These are phyloP conservation scores for Caenorhabditis panamensis DNA, from an alignment of 2,888 invertebrate genomes.

Conservation along the genomic window DNA sequence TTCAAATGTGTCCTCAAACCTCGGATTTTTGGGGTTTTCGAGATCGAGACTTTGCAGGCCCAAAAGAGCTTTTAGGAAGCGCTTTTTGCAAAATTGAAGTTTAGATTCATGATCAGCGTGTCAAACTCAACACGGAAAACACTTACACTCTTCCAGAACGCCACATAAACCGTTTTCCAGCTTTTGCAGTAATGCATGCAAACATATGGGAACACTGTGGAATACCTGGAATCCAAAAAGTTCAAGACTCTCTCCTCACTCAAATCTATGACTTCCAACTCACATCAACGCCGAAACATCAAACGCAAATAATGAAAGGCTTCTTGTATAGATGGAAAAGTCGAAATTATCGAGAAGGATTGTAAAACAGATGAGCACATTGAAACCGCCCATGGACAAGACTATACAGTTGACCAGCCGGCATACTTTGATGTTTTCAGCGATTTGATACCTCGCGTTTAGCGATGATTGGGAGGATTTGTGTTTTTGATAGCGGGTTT, in stretches of 20 bases:
- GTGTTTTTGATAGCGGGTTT: slow-evolving; percentile 5
- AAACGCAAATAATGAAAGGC: slow-evolving; percentile 32
- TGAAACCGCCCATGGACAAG: slow-evolving; percentile 43
- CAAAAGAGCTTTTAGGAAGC: too few species aligned
- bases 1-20: too few species aligned
- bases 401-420: slow-evolving; percentile 32
- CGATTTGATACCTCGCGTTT: slow-evolving; percentile 26
- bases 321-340: slow-evolving; percentile 8
- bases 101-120: too few species aligned
- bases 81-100: too few species aligned
- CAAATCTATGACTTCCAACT: background rate
- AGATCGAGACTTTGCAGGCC: too few species aligned
- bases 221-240: too few species aligned
- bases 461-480: background rate
- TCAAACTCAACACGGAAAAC: too few species aligned
- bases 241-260: too few species aligned
- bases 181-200: slow-evolving; percentile 44
- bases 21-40: too few species aligned
- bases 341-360: slow-evolving; percentile 30
- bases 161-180: slow-evolving; percentile 8
- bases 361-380: slow-evolving; percentile 22
- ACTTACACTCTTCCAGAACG: slow-evolving; percentile 8
- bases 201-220: slow-evolving; percentile 34
- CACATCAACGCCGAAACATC: slow-evolving; percentile 35
- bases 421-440: slow-evolving; percentile 46